Percentiles rank a stretch among this genome's conserved stretches.
These are phyloP conservation scores for Caenorhabditis brenneri DNA, from an alignment of 1,140 invertebrate species.

Conservation along the genomic window DNA sequence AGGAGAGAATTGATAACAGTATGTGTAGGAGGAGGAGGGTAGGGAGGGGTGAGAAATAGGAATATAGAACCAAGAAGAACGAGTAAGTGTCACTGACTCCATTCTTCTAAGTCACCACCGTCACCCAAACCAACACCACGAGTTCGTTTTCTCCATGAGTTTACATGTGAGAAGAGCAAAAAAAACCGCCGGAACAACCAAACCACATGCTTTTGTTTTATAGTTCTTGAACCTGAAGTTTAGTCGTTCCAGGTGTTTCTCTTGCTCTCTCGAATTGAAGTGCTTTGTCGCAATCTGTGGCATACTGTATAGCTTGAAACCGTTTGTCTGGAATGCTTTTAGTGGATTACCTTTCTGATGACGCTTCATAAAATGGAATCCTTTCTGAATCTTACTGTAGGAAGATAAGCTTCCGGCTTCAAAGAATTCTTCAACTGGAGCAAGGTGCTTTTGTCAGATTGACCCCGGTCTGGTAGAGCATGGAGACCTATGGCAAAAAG, in stretches of 20 bases:
- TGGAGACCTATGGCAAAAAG: too few species aligned
- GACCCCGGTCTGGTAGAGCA: too few species aligned
- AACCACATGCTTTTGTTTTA: conserved; percentile 15
- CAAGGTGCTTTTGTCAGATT: too few species aligned
- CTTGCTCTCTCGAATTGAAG: background rate
- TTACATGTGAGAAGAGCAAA: background rate
- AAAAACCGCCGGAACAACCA: background rate
- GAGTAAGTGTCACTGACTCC: background rate
- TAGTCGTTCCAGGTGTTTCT: background rate
- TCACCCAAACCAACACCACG: background rate
- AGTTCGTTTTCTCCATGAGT: background rate
- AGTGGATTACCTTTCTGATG: too few species aligned
- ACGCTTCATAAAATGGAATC: too few species aligned
- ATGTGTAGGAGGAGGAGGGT: background rate
- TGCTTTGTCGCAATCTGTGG: background rate
- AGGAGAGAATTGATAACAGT: conserved; percentile 3
- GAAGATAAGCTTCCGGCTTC: too few species aligned
- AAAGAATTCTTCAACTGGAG: too few species aligned
- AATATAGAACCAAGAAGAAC: background rate
- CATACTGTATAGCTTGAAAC: background rate
- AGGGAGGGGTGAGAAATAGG: background rate
- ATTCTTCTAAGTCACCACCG: background rate
- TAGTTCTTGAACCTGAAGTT: background rate
- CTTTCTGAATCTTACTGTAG: too few species aligned
- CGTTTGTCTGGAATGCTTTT: too few species aligned